phyloP scores from a whole-genome alignment of 2,113 vertebrate genomes.

The Heloderma charlesbogerti region DNA sequence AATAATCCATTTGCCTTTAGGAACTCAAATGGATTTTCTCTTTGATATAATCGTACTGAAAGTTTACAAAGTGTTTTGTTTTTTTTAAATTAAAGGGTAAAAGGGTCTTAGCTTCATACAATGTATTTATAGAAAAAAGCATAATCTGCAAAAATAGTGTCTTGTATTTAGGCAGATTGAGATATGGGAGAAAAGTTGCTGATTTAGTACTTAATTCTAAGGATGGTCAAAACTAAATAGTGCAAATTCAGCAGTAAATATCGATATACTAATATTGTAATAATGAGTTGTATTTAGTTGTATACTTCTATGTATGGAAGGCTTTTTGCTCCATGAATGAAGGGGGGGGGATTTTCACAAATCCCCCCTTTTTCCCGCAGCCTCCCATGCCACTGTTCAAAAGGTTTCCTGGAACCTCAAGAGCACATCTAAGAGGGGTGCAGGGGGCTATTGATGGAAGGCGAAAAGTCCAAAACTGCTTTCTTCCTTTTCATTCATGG shows the following conservation, averaged over 20 bases:
- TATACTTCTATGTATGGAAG: too few species aligned
- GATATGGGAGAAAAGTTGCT: background rate
- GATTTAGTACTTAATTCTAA: slow-evolving; percentile 18
- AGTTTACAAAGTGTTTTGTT: background rate
- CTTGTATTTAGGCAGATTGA: too few species aligned
- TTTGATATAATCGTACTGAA: slow-evolving; percentile 32
- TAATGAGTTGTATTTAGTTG: background rate
- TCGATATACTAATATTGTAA: background rate
- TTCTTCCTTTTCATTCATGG: background rate
- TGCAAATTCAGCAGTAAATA: slow-evolving; percentile 4
- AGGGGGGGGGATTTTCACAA: background rate
- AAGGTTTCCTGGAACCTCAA: too few species aligned
- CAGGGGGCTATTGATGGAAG: too few species aligned
- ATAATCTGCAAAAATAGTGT: background rate
- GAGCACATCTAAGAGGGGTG: too few species aligned
- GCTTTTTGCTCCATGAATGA: background rate
- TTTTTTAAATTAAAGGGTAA: background rate
- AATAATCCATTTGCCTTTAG: slow-evolving; percentile 33
- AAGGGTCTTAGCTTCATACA: slow-evolving; percentile 13
- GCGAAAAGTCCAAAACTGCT: background rate
- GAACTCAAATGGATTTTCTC: slow-evolving; percentile 21
- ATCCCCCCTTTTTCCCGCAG: too few species aligned
- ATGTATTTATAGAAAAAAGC: background rate
- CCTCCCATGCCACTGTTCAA: too few species aligned
- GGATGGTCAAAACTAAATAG: slow-evolving; percentile 26